Base-by-base conservation (phyloP, 1,140 invertebrate species). In the Drosophila fuyamai region DNA sequence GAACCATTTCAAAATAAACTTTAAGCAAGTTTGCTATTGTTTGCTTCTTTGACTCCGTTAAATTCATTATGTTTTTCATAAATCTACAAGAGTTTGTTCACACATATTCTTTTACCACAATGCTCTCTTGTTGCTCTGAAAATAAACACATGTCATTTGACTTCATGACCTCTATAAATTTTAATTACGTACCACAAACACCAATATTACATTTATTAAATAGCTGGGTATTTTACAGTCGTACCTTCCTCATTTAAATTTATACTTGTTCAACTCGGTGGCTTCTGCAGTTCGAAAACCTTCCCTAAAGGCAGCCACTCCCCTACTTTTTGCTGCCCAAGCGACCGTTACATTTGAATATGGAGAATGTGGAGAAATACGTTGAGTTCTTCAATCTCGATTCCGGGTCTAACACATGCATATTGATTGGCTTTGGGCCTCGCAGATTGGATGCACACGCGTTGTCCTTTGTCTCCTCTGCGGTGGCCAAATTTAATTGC, bases 321-420 rank as follows among this genome's bases (percentile, higher is more conserved):
- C n/a, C 35, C 56, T 44, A 43, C 46, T 43, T 58, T 44, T 32
- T 13, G 29, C 8, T 48, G 61, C 43, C 47, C 16, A 60, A 36
- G 67, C 83, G 84, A 77, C 83, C 83, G 83, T 86, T 86, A 86
- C 84, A 77, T 89, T 88, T 79, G 7, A 12, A 13, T 47, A 35
- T 12, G 4, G 8, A n/a, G 18, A 53, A 35, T 7, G 18, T 18
- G 32, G 13, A 7, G 23, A 0, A 29, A 9, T 16, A 23, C 27
- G 41, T 8, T 5, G 7, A 44, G 41, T 44, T 27, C 60, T 14
- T 38, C n/a, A 43, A 41, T 58, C 72, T 41, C 59, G 36, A 60
- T 43, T 43, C 29, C 29, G 18, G 38, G 23, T 60, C 18, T 18
- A 41, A 4, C 48, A 54, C 38, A 36, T 35, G 14, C 29, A 56